Base-by-base conservation (phyloP, 2,888 invertebrate species). In the Sarcophaga caerulescens region DNA sequence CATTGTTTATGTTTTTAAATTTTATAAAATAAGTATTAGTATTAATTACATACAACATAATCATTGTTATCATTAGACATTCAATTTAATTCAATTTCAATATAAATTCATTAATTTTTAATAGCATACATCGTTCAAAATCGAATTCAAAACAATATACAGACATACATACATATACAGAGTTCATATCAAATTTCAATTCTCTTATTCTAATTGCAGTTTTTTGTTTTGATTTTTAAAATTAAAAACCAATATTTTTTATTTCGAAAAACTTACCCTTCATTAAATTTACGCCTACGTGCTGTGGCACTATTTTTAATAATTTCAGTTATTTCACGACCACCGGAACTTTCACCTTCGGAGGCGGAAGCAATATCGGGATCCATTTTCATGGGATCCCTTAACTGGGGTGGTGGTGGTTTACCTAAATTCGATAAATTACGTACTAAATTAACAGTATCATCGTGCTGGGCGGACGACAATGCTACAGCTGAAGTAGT, bases 341-440 rank as follows among this genome's bases (percentile, higher is more conserved):
- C 94, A 21, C 94, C 94, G 4, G 94, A 94, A 85, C 94, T 94
- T 88, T 94, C 94, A 59, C 94, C 94, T 83, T 94, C 94, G 17
- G 93, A 93, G 2, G 93, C 92, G 2, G 93, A 93, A 19, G 92
- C 91, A 66, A 89, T 83, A 44, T 85, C 80, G 17, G 85, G 73
- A 45, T 78, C 87, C 73, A 74, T 59, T 81, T 78, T 87, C 70
- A 81, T 21, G 52, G 69, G 82, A 65, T 84, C 84, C 62, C 75
- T 77, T 66, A 85, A 59, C 69, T 79, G 81, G 11, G 81, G 74
- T 17, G 81, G 71, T 21, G 83, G 88, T 4, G 91, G 85, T 23
- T 89, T 89, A 1, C 92, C 92, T 78, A 93, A 84, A 84, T 91
- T 91, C 62, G 92, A 89, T 17, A 93, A 90, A 89, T 92, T 93